Evolutionary conservation across 1,140 invertebrate species (phyloP), one percentile per base, ranked within the genome.

Genomic region (Prorops nasuta): DNA sequence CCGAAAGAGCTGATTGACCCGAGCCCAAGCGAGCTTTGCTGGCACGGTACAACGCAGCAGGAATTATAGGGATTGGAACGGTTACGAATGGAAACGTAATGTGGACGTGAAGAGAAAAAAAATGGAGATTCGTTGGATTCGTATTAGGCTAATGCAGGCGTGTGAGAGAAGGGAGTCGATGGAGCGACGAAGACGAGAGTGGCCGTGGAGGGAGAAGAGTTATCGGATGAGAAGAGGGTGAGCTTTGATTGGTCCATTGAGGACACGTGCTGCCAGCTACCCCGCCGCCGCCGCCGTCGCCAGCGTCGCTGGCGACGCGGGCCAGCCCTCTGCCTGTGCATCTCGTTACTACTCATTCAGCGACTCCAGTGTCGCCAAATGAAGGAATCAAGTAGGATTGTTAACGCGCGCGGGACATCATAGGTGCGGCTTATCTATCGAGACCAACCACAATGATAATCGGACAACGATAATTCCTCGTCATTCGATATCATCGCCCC

Each of bases 221-320:
- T 3, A 3, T 18, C 18, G 18, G 6, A 57, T 40, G 55, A 58
- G 59, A 66, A 67, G 65, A 64, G 69, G 63, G 65, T 64, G 62
- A 70, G 61, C 56, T 71, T 67, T 75, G 71, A 75, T 75, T 75
- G 72, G 72, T 71, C 70, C 66, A 75, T 75, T 74, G 72, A 75
- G 59, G 67, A 67, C 71, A 72, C 71, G 71, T 71, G 71, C 69
- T 56, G 57, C 55, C 60, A 52, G 66, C 66, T 63, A 58, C 51
- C n/a, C n/a, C n/a, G n/a, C n/a, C n/a, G n/a, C n/a, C n/a, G n/a
- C n/a, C n/a, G n/a, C n/a, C n/a, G n/a, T n/a, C n/a, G n/a, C n/a
- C n/a, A n/a, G n/a, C n/a, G n/a, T n/a, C 43, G 48, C 28, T 21
- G 31, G 10, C 41, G 57, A 54, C 49, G 53, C 57, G 48, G 55